Evolutionary conservation across 2,113 vertebrate genomes (phyloP).

Genomic region (Cololabis saira): DNA sequence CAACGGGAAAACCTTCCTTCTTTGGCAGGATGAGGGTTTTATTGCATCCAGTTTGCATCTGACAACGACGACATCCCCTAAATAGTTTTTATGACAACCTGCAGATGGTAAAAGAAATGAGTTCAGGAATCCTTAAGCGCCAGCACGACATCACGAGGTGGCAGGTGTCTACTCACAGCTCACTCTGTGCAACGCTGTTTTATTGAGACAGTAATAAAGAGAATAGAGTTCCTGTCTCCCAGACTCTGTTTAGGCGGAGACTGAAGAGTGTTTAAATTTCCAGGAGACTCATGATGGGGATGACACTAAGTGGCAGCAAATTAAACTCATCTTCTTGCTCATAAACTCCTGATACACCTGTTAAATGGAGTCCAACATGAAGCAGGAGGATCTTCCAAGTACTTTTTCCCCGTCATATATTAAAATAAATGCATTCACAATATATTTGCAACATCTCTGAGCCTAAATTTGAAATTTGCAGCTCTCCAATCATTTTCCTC

Average conservation of each 20-base stretch:
- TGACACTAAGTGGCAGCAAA: no score
- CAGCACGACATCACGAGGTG: slow-evolving; percentile 6
- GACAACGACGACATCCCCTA: slow-evolving; percentile 3
- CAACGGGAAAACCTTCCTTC: not conserved
- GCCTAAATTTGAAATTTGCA: slow-evolving; percentile 43
- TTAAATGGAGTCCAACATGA: no score
- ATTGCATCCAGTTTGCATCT: slow-evolving; percentile 8
- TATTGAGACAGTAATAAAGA: slow-evolving; percentile 8
- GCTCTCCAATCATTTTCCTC: slow-evolving; percentile 34
- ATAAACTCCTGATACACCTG: no score
- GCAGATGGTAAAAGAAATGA: slow-evolving; percentile 1
- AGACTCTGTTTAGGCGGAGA: no score
- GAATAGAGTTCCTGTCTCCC: not conserved
- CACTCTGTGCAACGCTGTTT: slow-evolving; percentile 12
- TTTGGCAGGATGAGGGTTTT: not conserved
- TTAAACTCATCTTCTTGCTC: no score
- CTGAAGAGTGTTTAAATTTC: no score
- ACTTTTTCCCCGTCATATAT: no score
- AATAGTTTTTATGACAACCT: not conserved
- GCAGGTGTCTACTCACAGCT: slow-evolving; percentile 26
- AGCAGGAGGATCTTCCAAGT: no score
- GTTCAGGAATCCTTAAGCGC: slow-evolving; percentile 33
- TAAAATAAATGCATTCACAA: not conserved
- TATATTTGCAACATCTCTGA: not conserved
- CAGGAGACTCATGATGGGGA: no score